Evolutionary conservation across 2,797 vertebrate species (phyloP).

Genomic region (Heterohyrax brucei): DNA sequence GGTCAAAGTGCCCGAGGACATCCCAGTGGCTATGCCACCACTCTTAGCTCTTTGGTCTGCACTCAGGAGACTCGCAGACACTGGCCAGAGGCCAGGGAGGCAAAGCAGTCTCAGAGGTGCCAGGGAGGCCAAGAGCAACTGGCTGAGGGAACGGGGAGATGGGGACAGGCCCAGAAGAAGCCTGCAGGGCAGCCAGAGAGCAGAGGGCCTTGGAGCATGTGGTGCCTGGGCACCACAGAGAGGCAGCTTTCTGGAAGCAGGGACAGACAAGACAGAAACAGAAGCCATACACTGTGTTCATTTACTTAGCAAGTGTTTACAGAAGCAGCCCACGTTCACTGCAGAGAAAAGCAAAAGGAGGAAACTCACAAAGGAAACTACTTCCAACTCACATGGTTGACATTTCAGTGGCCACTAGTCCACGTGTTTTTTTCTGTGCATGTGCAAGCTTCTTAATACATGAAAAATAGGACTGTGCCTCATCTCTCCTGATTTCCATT

Average conservation of each 20-base stretch:
- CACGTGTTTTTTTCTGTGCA: neutral
- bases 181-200: neutral
- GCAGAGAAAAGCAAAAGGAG: neutral
- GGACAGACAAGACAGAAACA: neutral
- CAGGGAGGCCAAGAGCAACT: neutral
- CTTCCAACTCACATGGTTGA: neutral
- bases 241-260: neutral
- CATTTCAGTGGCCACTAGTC: neutral
- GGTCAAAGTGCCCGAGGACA: neutral
- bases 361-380: neutral
- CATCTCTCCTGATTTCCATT: neutral
- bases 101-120: neutral
- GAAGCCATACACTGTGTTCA: neutral
- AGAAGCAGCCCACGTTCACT: neutral
- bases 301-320: slow-evolving; percentile 8
- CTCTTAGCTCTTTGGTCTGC: neutral
- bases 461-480: neutral
- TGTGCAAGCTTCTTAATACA: neutral
- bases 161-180: neutral
- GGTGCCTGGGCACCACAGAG: neutral
- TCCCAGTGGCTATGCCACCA: neutral
- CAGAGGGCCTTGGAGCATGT: no score
- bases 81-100: neutral
- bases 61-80: neutral
- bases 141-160: neutral